Percentiles rank a stretch among this genome's conserved stretches.
phyloP scores from a whole-genome alignment of 2,113 vertebrate species.

The Eleginops maclovinus region DNA sequence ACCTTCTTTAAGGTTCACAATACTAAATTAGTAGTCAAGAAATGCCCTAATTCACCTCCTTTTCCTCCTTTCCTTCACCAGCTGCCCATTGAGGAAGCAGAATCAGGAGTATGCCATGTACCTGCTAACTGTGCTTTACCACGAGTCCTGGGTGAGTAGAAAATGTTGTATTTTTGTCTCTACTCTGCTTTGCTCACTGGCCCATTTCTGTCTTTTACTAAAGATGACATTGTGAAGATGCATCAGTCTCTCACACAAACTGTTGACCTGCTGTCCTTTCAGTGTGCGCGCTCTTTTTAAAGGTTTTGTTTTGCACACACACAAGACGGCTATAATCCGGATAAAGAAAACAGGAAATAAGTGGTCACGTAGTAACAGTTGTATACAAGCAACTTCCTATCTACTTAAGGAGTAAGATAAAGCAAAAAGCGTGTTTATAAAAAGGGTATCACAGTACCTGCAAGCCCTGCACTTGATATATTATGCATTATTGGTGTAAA shows the following conservation, averaged over 20 bases:
- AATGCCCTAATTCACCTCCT: neutral
- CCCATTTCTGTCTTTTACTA: neutral
- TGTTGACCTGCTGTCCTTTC: no score
- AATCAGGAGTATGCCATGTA: slow-evolving; percentile 94
- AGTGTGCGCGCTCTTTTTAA: no score
- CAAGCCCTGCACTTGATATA: neutral
- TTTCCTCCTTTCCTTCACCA: slow-evolving; percentile 63
- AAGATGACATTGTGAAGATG: neutral
- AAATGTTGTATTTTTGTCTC: neutral
- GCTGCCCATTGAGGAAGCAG: slow-evolving; percentile 93
- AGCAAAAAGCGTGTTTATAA: neutral
- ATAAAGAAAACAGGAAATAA: no score
- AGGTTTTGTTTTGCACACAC: no score
- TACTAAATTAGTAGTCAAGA: neutral
- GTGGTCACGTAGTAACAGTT: no score
- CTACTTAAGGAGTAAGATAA: no score
- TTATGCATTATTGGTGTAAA: neutral
- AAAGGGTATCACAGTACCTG: neutral
- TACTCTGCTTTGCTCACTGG: neutral
- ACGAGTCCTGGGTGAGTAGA: slow-evolving; percentile 96
- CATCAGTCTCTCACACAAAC: neutral
- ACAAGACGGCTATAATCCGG: no score
- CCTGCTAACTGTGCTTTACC: slow-evolving; percentile 95
- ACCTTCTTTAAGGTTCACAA: neutral
- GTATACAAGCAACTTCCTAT: no score